Base-by-base conservation (phyloP, 2,888 invertebrate species). In the Leptura quadrifasciata region DNA sequence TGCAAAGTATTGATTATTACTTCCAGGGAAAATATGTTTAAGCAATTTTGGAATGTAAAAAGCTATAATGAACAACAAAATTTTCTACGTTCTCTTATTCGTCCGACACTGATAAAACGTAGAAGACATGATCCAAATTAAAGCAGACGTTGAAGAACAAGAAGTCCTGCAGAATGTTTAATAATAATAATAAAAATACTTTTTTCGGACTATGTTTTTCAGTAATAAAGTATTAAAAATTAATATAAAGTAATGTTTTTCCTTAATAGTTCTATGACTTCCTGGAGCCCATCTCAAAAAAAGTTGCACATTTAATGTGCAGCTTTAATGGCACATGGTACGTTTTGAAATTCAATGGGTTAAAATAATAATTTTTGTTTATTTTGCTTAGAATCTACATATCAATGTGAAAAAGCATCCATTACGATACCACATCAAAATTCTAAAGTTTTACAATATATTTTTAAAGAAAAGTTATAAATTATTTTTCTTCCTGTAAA, bases 331-430 rank as follows among this genome's bases (percentile, higher is more conserved):
- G 20, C 27, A 69, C 57, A 69, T n/a, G n/a, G n/a, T 68, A 69
- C 58, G 35, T 57, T 69, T 69, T 69, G 69, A 69, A 17, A 58
- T 58, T 69, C 18, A 57, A 69, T n/a, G 21, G 31, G 27, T 17
- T 15, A 27, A 60, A 31, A 27, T 27, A 27, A 27, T 60, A 15
- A 12, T 31, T 15, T 27, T 60, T 5, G 17, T 12, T 2, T 12
- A 27, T 31, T n/a, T 27, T 60, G n/a, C 12, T 60, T 27, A 10
- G 31, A 60, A 60, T 18, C 17, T 17, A n/a, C 2, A 27, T 60
- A 27, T 60, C n/a, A 60, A 31, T 60, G 31, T 58, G 21, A 24
- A 24, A 10, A 21, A 58, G 21, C 5, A 58, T 12, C 24, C 24
- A 15, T 24, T 12, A 20, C n/a, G n/a, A 60, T 27, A 3, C 15